Base-by-base conservation (phyloP, 2,888 invertebrate species). In the Boloria selene region DNA sequence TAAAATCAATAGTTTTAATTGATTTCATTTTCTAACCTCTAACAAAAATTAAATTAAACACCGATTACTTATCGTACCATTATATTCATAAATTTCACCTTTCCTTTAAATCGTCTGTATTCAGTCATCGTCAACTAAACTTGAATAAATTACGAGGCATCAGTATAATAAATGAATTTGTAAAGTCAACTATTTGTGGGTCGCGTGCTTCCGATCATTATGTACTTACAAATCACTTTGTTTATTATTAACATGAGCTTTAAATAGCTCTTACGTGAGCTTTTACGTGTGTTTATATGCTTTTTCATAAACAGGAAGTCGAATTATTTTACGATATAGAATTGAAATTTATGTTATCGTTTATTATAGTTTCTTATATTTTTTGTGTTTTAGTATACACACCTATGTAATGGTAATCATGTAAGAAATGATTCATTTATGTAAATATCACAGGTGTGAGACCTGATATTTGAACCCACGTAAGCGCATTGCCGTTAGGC, bases 191-290 rank as follows among this genome's bases (percentile, higher is more conserved):
- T 52, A 47, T 65, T 63, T 70, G 47, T 55, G 13, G 31, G 22
- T 72, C 55, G 72, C 72, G 73, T 73, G 73, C 45, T 52, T 44
- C 26, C 55, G 18, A 60, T 67, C 70, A 61, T 73, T 73, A 72
- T 26, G 60, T 52, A 67, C 68, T 72, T 73, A 68, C 62, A 58
- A 67, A 62, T 65, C 65, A 62, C 44, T 38, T 16, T 52, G 45
- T 56, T 60, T 65, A 59, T 49, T 50, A 49, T 18, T 53, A 22
- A 38, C 42, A 13, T 44, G 18, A 18, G 44, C n/a, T 55, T 22
- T 49, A 31, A 58, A 58, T 47, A 58, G 16, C 26, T 47, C 49
- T 47, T 26, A 13, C 13, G 17, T 18, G 4, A 13, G 17, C 26
- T 55, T 44, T 3, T 42, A 18, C n/a, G 17, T 44, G 17, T 55